These are phyloP conservation scores for Python bivittatus DNA, from an alignment of 2,113 vertebrate species.

Conservation along the genomic window DNA sequence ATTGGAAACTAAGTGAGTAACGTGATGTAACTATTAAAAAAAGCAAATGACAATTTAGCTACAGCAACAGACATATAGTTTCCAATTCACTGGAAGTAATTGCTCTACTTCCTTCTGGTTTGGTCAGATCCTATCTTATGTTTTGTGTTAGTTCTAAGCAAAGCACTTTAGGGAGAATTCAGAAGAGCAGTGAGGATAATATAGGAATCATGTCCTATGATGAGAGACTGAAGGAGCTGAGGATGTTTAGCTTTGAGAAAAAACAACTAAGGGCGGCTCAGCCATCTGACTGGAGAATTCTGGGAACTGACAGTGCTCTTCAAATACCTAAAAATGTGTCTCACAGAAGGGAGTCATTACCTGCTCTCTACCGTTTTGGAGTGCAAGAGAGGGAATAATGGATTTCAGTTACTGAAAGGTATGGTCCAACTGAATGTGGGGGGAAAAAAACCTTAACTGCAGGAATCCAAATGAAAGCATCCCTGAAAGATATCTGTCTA, in stretches of 20 bases:
- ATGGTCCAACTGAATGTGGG: no score
- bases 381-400: no score
- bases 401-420: no score
- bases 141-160: neutral
- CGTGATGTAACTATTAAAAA: neutral
- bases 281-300: neutral
- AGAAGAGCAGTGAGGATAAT: neutral
- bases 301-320: neutral
- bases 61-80: neutral
- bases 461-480: neutral
- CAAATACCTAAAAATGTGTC: neutral
- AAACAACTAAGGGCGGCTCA: no score
- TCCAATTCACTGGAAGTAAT: neutral
- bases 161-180: neutral
- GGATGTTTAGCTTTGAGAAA: neutral
- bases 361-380: neutral
- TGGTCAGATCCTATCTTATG: neutral
- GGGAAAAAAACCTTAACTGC: neutral
- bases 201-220: neutral
- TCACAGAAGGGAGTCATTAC: neutral
- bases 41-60: neutral
- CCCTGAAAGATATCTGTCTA: neutral
- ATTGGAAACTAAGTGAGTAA: neutral
- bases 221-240: neutral
- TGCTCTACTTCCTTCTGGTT: neutral